Evolutionary conservation across 64 coral and sea anemone species (phyloP), one percentile per base, ranked within the genome.

Genomic region (Anthopleura sola): DNA sequence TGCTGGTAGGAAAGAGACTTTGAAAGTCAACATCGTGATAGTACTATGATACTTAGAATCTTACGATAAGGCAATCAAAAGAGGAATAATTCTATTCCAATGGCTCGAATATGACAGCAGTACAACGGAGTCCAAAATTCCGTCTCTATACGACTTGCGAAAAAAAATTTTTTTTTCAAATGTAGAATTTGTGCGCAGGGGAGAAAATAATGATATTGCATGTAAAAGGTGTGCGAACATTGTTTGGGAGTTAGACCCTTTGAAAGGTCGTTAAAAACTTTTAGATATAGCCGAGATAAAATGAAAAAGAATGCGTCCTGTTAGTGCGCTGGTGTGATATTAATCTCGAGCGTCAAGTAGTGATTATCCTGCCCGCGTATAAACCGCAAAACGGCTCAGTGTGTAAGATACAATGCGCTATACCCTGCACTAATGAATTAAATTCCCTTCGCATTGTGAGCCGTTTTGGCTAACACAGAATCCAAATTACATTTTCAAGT

Each of bases 261-360:
- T 23, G 76, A 79, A 79, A 79, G 76, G 37, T 79, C 24, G 76
- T 79, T 79, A 48, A 79, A 79, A 79, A 79, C 76, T 47, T 79
- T 46, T 20, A 79, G 76, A 79, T 79, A 44, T 79, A n/a, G 20
- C 44, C 38, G 19, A 79, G 76, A 79, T 79, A 79, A 48, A 26
- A 14, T 44, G 6, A 79, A 33, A 10, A 44, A 33, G 19, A 46
- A 47, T 1, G 76, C 11, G 37, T 26, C 9, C 2, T 48, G 44
- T 44, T 79, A 79, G 76, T 79, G 38, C 0, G 44, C 5, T 46
- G 3, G 36, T 40, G 36, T 47, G 76, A 79, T 79, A 71, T 77
- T 79, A 79, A 79, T 79, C 76, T 44, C 19, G 18, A 48, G 75
- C 75, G 75, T 77, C 75, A 66, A 33, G 38, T 33, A 44, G 76